These are phyloP conservation scores for Pipistrellus pygmaeus DNA, from an alignment of 2,797 vertebrate genomes.

Conservation along the genomic window DNA sequence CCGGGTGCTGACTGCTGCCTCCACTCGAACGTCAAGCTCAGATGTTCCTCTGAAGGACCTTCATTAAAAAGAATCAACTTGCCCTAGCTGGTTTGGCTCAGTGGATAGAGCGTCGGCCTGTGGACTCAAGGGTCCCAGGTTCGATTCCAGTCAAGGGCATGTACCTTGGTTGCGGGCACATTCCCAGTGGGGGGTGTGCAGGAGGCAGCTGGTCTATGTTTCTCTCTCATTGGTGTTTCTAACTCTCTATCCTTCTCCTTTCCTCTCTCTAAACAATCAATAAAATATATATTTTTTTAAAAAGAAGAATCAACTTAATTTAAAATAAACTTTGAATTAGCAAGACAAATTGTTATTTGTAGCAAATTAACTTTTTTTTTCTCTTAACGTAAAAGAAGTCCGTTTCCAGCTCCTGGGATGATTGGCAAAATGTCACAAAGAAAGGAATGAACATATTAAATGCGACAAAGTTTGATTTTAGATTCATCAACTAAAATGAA, in stretches of 20 bases:
- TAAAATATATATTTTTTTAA: too few species aligned
- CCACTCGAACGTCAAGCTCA: background rate
- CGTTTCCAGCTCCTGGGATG: background rate
- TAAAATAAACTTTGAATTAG: slow-evolving; percentile 41
- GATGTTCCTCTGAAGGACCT: slow-evolving; percentile 14
- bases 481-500: background rate
- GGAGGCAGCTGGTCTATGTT: too few species aligned
- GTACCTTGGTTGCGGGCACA: too few species aligned
- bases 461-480: slow-evolving; percentile 10
- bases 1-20: background rate
- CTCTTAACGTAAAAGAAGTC: background rate
- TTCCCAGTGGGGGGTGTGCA: too few species aligned
- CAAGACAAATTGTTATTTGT: slow-evolving; percentile 46
- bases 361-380: background rate
- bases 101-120: too few species aligned
- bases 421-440: background rate
- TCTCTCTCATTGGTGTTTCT: too few species aligned
- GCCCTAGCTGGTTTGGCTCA: too few species aligned
- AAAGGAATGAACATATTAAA: background rate
- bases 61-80: background rate
- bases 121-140: too few species aligned
- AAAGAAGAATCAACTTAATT: slow-evolving; percentile 6
- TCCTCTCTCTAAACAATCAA: too few species aligned
- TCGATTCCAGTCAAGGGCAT: too few species aligned
- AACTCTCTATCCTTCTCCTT: too few species aligned